phyloP scores from a whole-genome alignment of 2,888 invertebrate species.

The Thera britannica region DNA sequence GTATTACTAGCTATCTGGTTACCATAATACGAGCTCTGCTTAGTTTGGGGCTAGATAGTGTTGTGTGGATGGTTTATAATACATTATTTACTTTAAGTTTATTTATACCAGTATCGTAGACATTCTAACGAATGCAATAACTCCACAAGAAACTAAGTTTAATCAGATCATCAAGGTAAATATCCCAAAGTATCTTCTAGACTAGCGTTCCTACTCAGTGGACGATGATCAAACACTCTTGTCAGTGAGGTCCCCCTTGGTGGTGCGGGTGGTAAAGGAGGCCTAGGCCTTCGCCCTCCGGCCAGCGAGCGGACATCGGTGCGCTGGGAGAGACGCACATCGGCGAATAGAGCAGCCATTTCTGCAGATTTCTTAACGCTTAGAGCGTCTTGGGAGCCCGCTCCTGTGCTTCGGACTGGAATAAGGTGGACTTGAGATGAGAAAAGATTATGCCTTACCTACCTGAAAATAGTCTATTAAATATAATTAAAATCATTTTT shows the following conservation, averaged over 20 bases:
- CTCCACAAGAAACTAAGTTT: background rate
- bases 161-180: conserved; percentile 70
- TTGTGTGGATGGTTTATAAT: too few species aligned
- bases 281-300: conserved; percentile 57
- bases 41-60: too few species aligned
- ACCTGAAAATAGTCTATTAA: too few species aligned
- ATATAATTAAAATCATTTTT: too few species aligned
- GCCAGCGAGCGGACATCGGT: conserved; percentile 85
- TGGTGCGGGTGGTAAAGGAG: conserved; percentile 53
- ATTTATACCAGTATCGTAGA: too few species aligned
- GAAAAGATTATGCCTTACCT: background rate
- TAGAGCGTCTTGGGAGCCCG: conserved; percentile 87
- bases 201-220: conserved; percentile 78
- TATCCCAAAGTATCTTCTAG: conserved; percentile 88
- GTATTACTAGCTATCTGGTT: too few species aligned
- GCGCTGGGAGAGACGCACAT: conserved; percentile 88
- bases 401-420: conserved; percentile 78
- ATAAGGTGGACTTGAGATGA: background rate
- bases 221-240: conserved; percentile 69
- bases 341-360: conserved; percentile 94
- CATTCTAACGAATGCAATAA: too few species aligned
- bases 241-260: conserved; percentile 55
- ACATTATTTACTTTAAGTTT: too few species aligned
- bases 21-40: too few species aligned
- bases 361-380: conserved; percentile 95